Percentiles rank a stretch among this genome's conserved stretches.
phyloP scores from a whole-genome alignment of 2,888 invertebrate genomes.

The Charanyca ferruginea region DNA sequence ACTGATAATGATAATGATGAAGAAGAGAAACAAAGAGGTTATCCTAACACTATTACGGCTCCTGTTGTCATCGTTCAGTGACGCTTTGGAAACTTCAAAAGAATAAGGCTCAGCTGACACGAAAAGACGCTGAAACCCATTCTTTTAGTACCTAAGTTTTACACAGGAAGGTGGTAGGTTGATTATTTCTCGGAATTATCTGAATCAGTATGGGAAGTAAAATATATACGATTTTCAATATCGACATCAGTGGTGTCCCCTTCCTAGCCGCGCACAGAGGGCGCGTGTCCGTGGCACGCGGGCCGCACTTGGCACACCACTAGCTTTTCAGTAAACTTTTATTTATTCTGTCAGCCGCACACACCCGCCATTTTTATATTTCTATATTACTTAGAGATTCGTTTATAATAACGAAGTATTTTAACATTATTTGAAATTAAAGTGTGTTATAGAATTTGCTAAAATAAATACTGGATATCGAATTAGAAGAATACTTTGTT shows the following conservation, averaged over 20 bases:
- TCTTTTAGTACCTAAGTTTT: no score
- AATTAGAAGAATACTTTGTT: neutral
- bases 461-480: neutral
- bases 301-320: slow-evolving; percentile 83
- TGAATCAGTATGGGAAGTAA: neutral
- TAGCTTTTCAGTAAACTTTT: slow-evolving; percentile 86
- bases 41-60: no score
- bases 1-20: no score
- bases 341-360: slow-evolving; percentile 87
- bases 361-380: slow-evolving; percentile 74
- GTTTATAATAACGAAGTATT: slow-evolving; percentile 34
- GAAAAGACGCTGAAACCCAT: no score
- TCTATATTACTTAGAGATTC: slow-evolving; percentile 61
- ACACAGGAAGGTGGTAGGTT: no score
- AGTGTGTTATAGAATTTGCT: neutral
- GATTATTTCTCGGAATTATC: no score
- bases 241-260: slow-evolving; percentile 44
- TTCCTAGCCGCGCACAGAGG: slow-evolving; percentile 68
- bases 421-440: slow-evolving; percentile 30
- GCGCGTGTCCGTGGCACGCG: slow-evolving; percentile 81
- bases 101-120: no score
- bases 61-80: no score
- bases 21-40: no score
- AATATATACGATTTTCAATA: slow-evolving; percentile 28
- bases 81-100: no score